Conservation (phyloP, 1,140 invertebrate genomes). For the Adelges cooleyi region DNA sequence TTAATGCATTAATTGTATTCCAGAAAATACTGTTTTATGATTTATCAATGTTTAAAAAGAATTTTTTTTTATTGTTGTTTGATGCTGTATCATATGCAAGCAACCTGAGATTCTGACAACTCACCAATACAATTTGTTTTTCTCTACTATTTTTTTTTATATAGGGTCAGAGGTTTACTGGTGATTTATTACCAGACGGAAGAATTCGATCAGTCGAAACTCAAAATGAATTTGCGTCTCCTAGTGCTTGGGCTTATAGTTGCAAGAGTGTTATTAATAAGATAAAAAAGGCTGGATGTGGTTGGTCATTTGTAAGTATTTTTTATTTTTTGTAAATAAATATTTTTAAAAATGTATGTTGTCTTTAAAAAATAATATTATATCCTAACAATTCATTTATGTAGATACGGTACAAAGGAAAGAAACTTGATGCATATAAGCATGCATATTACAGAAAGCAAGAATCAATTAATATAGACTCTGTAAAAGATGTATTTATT, state of each 20-base stretch:
- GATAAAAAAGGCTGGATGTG: conserved; percentile 81
- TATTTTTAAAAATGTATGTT: too few relatives aligned
- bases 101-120: background rate
- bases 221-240: conserved; percentile 75
- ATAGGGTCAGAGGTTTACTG: conserved; percentile 77
- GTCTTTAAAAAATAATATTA: too few relatives aligned
- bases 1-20: too few relatives aligned
- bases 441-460: conserved; percentile 9
- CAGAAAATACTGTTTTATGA: background rate
- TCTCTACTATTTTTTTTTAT: conserved; percentile 34
- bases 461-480: background rate
- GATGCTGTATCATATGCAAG: background rate
- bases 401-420: conserved; percentile 11
- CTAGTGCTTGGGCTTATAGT: conserved; percentile 82
- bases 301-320: conserved; percentile 64
- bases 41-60: background rate
- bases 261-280: conserved; percentile 84
- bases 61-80: background rate
- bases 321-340: background rate
- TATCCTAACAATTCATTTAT: too few relatives aligned
- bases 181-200: conserved; percentile 71
- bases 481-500: background rate
- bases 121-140: background rate
- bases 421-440: conserved; percentile 10
- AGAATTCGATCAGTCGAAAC: conserved; percentile 81